A percentile compares a stretch with the other conserved stretches of the same genome.
phyloP scores from a whole-genome alignment of 2,113 vertebrate species.

The Muntiacus reevesi region DNA sequence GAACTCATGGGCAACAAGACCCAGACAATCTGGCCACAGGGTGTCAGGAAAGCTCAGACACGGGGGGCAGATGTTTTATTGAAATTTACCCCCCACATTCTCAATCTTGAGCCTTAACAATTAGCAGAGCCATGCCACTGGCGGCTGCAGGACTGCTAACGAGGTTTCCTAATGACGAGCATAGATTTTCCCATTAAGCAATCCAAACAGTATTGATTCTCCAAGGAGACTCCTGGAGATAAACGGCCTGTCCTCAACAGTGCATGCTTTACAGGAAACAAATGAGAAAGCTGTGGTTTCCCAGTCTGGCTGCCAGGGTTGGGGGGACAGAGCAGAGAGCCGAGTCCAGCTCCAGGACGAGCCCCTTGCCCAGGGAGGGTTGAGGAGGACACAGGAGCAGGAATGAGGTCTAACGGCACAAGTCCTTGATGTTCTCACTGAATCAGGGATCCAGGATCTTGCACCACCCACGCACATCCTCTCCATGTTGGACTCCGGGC shows the following conservation, averaged over 20 bases:
- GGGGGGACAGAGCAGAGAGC: not conserved
- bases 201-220: slow-evolving; percentile 80
- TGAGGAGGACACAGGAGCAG: not conserved
- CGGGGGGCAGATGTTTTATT: not conserved
- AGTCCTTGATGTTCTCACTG: not conserved
- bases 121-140: slow-evolving; percentile 49
- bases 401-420: not conserved
- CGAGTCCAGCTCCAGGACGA: not conserved
- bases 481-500: not conserved
- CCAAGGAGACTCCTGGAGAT: slow-evolving; percentile 64
- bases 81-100: slow-evolving; percentile 60
- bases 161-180: slow-evolving; percentile 73
- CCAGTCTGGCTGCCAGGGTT: not conserved
- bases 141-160: slow-evolving; percentile 50
- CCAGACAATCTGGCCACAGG: no score
- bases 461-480: not conserved
- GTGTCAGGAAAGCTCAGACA: not conserved
- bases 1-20: not conserved
- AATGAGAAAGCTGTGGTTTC: slow-evolving; percentile 36
- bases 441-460: not conserved
- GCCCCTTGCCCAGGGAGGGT: not conserved
- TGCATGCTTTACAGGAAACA: slow-evolving; percentile 31
- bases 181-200: slow-evolving; percentile 83
- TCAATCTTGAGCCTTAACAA: slow-evolving; percentile 44
- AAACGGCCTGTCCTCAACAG: slow-evolving; percentile 56